phyloP scores from a whole-genome alignment of 92 coral and sea anemone genomes.

The Nematostella vectensis region DNA sequence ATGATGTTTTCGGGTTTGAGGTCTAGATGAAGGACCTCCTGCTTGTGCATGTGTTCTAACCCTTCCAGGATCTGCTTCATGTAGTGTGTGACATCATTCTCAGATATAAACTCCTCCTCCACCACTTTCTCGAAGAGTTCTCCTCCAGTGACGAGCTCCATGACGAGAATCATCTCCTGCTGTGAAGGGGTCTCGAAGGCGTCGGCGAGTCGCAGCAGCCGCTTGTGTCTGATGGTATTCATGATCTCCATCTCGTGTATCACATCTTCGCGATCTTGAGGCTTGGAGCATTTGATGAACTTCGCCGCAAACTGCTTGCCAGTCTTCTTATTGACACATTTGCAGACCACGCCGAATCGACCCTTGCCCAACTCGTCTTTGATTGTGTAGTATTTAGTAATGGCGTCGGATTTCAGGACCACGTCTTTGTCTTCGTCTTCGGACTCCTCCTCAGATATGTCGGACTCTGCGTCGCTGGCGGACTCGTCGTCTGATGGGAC shows the following conservation, averaged over 20 bases:
- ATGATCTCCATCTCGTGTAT: slow-evolving; percentile 85
- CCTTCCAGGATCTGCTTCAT: slow-evolving; percentile 95
- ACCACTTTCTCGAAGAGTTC: slow-evolving; percentile 95
- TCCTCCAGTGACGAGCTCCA: slow-evolving; percentile 92
- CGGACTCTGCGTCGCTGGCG: slow-evolving; percentile 55
- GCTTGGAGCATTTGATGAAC: slow-evolving; percentile 67
- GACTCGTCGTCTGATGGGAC: slow-evolving; percentile 64
- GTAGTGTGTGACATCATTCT: slow-evolving; percentile 80
- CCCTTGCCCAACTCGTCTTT: slow-evolving; percentile 96
- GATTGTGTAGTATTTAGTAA: slow-evolving; percentile 68
- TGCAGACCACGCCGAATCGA: slow-evolving; percentile 93
- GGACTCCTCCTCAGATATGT: slow-evolving; percentile 66
- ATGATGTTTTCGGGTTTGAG: slow-evolving; percentile 96
- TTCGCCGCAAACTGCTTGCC: slow-evolving; percentile 88
- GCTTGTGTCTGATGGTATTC: slow-evolving; percentile 67
- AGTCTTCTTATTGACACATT: slow-evolving; percentile 71
- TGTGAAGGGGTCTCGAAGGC: slow-evolving; percentile 80
- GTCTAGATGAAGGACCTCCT: slow-evolving; percentile 82
- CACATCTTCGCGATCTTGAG: slow-evolving; percentile 72
- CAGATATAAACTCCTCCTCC: slow-evolving; percentile 93
- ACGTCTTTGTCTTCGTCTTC: slow-evolving; percentile 51
- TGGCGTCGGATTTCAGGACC: slow-evolving; percentile 47
- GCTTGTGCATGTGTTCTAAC: slow-evolving; percentile 83
- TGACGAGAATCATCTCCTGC: slow-evolving; percentile 90
- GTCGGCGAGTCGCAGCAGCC: slow-evolving; percentile 68